Evolutionary conservation across 2,113 vertebrate species (phyloP), one percentile per base, ranked within the genome.

Genomic region (Vidua chalybeata): DNA sequence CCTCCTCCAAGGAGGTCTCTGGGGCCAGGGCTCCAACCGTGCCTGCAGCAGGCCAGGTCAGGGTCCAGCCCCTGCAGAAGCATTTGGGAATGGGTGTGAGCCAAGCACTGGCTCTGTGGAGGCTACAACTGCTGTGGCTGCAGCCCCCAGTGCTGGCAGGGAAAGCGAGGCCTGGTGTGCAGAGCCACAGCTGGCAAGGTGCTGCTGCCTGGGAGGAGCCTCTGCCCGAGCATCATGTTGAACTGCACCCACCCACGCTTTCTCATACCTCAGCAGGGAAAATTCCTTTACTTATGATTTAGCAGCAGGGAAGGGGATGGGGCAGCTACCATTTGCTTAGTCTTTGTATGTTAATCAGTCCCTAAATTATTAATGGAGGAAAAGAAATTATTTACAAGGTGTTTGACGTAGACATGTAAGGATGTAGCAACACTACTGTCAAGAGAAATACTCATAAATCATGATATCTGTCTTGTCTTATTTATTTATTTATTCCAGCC

Each of bases 381-480:
- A 95, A 95, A 96, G 97, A 96, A 97, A 97, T 97, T 97, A 97
- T 97, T 97, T 97, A 97, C 96, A 96, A 94, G 90, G 89, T 89
- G 93, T 91, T 97, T 96, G 92, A 96, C 86, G 80, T 93, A 95
- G 95, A 95, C 80, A 63, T 91, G 91, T 94, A 93, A 87, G 90
- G 82, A 92, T 63, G 87, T 85, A 95, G 82, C 90, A 95, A 96
- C 5, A 41, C 84, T 91, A 87, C 93, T 97, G 97, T 96, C 97
- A 96, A 90, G 95, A 96, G 93, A 89, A 97, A 97, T 91, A 87
- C 84, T 94, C 92, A 86, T 90, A 97, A 93, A 95, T 94, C 92
- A 92, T 90, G 37, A 87, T 94, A 94, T 89, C 86, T 96, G 92
- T 96, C 94, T 83, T 89, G 83, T 74, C 94, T 97, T 96, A 91